Evolutionary conservation across 2,797 vertebrate genomes (phyloP), one percentile per base, ranked within the genome.

Genomic region (Benthosema pterotum): DNA sequence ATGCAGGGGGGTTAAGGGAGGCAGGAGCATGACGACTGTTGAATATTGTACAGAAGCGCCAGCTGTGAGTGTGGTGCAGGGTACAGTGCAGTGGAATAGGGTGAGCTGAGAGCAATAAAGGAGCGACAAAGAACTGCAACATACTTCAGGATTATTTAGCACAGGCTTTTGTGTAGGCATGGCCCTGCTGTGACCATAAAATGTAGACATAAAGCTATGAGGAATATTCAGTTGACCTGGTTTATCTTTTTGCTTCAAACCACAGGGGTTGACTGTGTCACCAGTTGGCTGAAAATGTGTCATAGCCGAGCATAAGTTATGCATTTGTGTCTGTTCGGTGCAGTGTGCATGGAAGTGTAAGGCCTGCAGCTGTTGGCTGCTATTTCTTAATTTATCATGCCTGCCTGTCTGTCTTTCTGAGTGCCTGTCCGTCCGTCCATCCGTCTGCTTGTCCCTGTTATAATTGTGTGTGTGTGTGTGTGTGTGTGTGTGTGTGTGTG

Each of bases 11-110:
- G 79, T 88, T 13, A 46, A 46, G 45, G 13, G 45, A 46, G 72
- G 69, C 14, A 85, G 52, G 57, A 89, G 90, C 90, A 86, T 89
- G 92, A 90, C 89, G 88, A 92, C 87, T 80, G 86, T 91, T 90
- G 86, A 89, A 92, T 92, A 88, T 94, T 94, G 92, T 93, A 93
- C 88, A 80, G 83, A 92, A 89, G 90, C 90, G 67, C 88, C 90
- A 94, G 93, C 92, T 92, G 90, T 79, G 63, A 85, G 86, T 72
- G 82, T 61, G 62, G 73, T 16, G 32, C 60, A 11, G 82, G 88
- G 84, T 82, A 82, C 86, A 87, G 32, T 38, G 32, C 86, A 87
- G 32, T 38, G 32, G 32, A n/a, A 38, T 71, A 74, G 73, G 81
- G 64, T 65, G 69, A 83, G 72, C 54, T 60, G 68, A 73, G 76